These are phyloP conservation scores for Limnephilus auricula DNA, from an alignment of 2,888 invertebrate genomes.

Conservation along the genomic window DNA sequence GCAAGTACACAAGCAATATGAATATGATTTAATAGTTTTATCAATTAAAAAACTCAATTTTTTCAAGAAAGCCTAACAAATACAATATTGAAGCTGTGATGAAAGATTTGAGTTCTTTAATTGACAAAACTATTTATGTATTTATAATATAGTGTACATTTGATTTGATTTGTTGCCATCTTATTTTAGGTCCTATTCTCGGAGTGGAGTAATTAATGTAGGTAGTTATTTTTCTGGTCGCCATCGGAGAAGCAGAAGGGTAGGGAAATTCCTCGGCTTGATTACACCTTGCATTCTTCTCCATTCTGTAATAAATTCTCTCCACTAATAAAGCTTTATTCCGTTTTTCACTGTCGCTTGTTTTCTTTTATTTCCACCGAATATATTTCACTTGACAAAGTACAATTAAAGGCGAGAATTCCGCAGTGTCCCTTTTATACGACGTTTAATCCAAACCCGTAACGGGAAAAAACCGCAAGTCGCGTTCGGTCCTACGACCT, in stretches of 20 bases:
- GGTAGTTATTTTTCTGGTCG: background rate
- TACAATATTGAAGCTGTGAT: no score
- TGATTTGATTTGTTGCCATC: no score
- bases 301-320: conserved; percentile 40
- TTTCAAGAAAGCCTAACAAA: no score
- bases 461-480: conserved; percentile 65
- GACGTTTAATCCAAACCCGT: conserved; percentile 52
- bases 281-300: conserved; percentile 44
- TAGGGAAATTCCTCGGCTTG: conserved; percentile 40
- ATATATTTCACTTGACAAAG: conserved; percentile 59
- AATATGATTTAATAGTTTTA: no score
- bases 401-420: conserved; percentile 58
- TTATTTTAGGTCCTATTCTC: background rate
- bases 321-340: conserved; percentile 50
- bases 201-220: background rate
- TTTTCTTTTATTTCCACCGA: conserved; percentile 57
- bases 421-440: conserved; percentile 44
- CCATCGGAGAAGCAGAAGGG: background rate
- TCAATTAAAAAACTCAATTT: no score
- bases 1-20: no score
- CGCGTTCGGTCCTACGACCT: conserved; percentile 58
- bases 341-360: conserved; percentile 54
- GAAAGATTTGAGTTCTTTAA: no score
- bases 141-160: no score
- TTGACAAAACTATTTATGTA: no score